phyloP scores from a whole-genome alignment of 2,888 invertebrate species.

The Formica aserva region DNA sequence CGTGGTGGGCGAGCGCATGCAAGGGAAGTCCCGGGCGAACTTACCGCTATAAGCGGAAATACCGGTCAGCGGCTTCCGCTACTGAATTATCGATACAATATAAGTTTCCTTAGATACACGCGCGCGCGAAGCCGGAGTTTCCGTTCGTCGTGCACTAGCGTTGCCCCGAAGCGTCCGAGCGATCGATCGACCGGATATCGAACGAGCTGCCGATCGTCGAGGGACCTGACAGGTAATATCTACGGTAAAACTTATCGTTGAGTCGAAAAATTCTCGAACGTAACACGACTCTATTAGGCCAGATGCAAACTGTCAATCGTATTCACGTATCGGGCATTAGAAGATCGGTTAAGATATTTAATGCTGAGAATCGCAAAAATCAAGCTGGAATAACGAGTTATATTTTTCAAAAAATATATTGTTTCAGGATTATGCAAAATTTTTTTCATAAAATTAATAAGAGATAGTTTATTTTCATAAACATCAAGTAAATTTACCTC shows the following conservation, averaged over 20 bases:
- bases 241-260: constrained; percentile 77
- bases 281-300: constrained; percentile 75
- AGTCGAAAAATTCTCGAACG: constrained; percentile 77
- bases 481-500: background rate
- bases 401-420: too few relatives aligned
- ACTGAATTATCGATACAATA: constrained; percentile 72
- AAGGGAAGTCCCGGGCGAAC: constrained; percentile 53
- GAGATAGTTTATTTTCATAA: background rate
- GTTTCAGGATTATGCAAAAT: too few relatives aligned
- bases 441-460: background rate
- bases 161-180: constrained; percentile 37
- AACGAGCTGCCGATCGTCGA: constrained; percentile 69
- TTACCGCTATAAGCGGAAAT: constrained; percentile 54
- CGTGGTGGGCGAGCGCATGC: constrained; percentile 32
- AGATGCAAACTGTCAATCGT: constrained; percentile 39
- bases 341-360: background rate
- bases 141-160: constrained; percentile 29
- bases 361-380: background rate
- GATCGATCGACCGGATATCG: constrained; percentile 77
- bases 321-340: background rate
- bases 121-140: constrained; percentile 40
- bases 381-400: background rate
- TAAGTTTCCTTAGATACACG: constrained; percentile 63
- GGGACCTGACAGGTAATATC: constrained; percentile 80
- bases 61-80: constrained; percentile 53